phyloP scores from a whole-genome alignment of 2,888 invertebrate genomes.

The Halictus ligatus region DNA sequence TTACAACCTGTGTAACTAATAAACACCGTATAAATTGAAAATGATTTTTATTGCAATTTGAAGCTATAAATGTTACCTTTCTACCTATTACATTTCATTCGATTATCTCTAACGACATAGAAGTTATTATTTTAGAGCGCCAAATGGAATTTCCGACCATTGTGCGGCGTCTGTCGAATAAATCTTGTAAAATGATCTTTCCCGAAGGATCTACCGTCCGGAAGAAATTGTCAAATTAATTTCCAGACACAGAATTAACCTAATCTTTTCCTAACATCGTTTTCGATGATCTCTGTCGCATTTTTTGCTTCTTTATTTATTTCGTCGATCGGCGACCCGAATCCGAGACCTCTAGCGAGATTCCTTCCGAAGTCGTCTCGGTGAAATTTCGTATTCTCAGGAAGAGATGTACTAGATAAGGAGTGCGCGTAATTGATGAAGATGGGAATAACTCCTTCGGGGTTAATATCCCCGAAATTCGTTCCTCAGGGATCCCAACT shows the following conservation, averaged over 20 bases:
- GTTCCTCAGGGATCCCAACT: background rate
- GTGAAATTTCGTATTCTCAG: background rate
- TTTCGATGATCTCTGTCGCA: background rate
- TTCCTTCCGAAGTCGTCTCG: background rate
- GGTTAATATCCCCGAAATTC: background rate
- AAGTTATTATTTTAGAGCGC: no score
- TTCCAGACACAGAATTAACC: background rate
- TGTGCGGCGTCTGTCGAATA: no score
- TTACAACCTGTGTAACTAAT: no score
- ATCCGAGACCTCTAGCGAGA: background rate
- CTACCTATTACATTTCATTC: no score
- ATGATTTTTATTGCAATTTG: no score
- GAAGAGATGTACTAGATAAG: background rate
- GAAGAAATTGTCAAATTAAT: background rate
- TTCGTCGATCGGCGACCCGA: background rate
- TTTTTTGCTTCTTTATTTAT: background rate
- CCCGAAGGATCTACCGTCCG: background rate
- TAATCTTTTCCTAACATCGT: background rate
- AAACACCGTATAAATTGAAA: no score
- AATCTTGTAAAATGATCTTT: background rate
- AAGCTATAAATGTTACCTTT: no score
- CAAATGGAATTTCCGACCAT: no score
- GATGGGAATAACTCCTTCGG: constrained; percentile 1
- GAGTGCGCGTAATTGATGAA: background rate
- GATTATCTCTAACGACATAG: no score